phyloP scores from a whole-genome alignment of 1,140 invertebrate species.

The Drosophila aff. region DNA sequence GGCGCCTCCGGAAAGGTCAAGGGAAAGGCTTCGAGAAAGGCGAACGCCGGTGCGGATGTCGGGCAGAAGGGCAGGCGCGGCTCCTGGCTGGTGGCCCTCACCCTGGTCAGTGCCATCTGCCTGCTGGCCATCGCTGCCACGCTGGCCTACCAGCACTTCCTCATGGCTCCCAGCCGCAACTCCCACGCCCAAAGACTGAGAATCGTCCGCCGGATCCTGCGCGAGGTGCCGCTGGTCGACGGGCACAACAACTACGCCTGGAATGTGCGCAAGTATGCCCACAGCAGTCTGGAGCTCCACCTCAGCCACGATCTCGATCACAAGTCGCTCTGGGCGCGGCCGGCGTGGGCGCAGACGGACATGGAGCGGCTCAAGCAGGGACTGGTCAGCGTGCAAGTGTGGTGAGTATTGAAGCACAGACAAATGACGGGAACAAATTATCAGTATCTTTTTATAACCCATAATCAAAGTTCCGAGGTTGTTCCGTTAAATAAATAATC shows the following conservation, averaged over 20 bases:
- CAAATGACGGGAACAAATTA: neutral
- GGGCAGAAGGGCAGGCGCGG: slow-evolving; percentile 68
- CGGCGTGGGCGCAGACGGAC: slow-evolving; percentile 95
- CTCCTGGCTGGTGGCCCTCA: slow-evolving; percentile 74
- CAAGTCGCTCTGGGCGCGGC: slow-evolving; percentile 92
- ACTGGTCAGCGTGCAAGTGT: slow-evolving; percentile 92
- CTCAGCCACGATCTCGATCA: slow-evolving; percentile 90
- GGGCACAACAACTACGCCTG: slow-evolving; percentile 96
- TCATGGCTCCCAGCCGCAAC: slow-evolving; percentile 86
- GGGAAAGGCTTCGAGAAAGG: slow-evolving; percentile 54
- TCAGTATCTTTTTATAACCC: neutral
- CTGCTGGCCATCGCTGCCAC: slow-evolving; percentile 76
- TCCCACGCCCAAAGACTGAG: slow-evolving; percentile 87
- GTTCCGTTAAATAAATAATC: neutral
- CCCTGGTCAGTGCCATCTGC: slow-evolving; percentile 73
- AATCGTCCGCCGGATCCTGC: slow-evolving; percentile 87
- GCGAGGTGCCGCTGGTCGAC: slow-evolving; percentile 87
- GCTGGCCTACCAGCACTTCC: slow-evolving; percentile 80
- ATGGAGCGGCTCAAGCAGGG: slow-evolving; percentile 93
- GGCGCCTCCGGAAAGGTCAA: slow-evolving; percentile 49
- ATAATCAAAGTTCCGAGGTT: neutral
- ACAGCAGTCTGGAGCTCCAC: slow-evolving; percentile 93
- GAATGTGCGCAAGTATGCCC: slow-evolving; percentile 92
- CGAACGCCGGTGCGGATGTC: slow-evolving; percentile 26
- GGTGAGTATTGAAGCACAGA: slow-evolving; percentile 75